Conservation (phyloP, 1,140 invertebrate species). For the Meloidogyne chitwoodi region DNA sequence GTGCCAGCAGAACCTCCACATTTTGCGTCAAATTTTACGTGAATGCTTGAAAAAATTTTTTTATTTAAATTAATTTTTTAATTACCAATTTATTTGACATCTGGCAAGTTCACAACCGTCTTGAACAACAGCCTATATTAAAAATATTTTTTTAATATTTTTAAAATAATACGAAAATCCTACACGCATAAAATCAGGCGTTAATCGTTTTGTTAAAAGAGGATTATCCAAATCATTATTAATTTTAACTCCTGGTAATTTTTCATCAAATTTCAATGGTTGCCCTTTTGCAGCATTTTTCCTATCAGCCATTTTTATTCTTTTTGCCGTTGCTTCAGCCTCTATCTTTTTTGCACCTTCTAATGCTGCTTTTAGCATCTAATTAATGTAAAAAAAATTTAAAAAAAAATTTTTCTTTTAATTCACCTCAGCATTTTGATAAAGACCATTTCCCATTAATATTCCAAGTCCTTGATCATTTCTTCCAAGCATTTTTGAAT, state of each 20-base stretch:
- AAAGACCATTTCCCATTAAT: background rate
- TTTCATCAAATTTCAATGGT: background rate
- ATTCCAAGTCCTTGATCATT: background rate
- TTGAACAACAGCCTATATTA: conserved; percentile 11
- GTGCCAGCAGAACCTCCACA: conserved; percentile 25
- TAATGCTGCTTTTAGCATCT: background rate
- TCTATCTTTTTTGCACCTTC: background rate
- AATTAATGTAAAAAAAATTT: no score
- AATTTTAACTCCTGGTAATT: background rate
- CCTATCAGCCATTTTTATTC: background rate
- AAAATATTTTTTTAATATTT: background rate
- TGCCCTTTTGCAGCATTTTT: background rate
- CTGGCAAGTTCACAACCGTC: conserved; percentile 25
- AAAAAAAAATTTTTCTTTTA: background rate
- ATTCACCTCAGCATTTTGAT: background rate
- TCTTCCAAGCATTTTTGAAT: conserved; percentile 7
- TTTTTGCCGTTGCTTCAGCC: background rate
- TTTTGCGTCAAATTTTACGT: conserved; percentile 23
- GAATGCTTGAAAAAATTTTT: background rate
- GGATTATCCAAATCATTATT: background rate
- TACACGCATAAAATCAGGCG: conserved; percentile 18
- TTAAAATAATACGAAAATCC: background rate
- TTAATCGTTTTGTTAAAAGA: background rate
- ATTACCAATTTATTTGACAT: conserved; percentile 19
- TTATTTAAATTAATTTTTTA: background rate